phyloP scores from a whole-genome alignment of 2,113 vertebrate species.

The Ifrita kowaldi region DNA sequence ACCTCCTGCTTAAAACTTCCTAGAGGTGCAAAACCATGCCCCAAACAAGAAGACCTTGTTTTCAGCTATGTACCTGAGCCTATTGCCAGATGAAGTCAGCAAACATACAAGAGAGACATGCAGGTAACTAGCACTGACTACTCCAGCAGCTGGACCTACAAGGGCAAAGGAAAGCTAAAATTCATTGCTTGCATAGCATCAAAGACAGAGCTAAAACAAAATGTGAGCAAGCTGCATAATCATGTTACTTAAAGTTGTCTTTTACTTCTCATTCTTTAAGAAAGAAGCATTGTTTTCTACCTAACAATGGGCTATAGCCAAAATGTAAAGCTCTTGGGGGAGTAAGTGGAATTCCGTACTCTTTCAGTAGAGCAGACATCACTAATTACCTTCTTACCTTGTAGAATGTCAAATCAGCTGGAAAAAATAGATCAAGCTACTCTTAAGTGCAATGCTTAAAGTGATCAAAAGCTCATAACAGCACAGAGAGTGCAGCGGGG shows the following conservation, averaged over 20 bases:
- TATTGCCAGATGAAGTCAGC: not conserved
- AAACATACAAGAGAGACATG: not conserved
- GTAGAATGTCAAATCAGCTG: slow-evolving; percentile 31
- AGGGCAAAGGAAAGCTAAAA: slow-evolving; percentile 1
- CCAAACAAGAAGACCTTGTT: not conserved
- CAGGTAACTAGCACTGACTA: not conserved
- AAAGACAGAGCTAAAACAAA: not conserved
- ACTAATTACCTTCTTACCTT: slow-evolving; percentile 23
- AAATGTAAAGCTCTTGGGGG: slow-evolving; percentile 39
- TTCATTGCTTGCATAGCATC: not conserved
- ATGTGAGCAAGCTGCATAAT: slow-evolving; percentile 30
- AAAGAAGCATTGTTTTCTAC: slow-evolving; percentile 29
- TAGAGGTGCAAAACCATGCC: not conserved
- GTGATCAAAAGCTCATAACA: slow-evolving; percentile 32
- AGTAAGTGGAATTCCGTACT: slow-evolving; percentile 19
- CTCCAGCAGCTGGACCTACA: not conserved
- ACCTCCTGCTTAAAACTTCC: not conserved
- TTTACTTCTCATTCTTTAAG: slow-evolving; percentile 17
- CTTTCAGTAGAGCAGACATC: not conserved
- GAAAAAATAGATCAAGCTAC: slow-evolving; percentile 17
- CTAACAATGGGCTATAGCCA: not conserved
- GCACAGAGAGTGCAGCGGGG: not conserved
- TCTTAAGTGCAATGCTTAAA: slow-evolving; percentile 35
- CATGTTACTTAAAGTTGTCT: slow-evolving; percentile 7
- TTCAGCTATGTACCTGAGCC: not conserved